phyloP scores from a whole-genome alignment of 2,113 vertebrate species.

The Barbus barbus region DNA sequence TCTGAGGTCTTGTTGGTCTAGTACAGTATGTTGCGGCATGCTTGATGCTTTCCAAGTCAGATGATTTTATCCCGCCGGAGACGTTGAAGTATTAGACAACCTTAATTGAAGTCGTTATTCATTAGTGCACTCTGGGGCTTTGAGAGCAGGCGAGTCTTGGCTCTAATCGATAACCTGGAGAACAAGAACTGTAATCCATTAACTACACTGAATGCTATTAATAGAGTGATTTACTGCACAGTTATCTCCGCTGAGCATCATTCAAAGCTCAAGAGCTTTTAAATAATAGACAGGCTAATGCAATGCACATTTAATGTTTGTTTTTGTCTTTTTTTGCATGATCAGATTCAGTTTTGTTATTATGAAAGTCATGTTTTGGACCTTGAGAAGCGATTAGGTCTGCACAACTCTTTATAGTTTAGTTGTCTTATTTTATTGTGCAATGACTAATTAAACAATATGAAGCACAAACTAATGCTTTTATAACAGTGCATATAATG shows the following conservation, averaged over 20 bases:
- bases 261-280: neutral
- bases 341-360: neutral
- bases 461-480: neutral
- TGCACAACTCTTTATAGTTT: neutral
- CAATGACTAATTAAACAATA: neutral
- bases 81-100: neutral
- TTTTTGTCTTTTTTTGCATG: neutral
- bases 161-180: slow-evolving; percentile 41
- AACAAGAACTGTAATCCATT: slow-evolving; percentile 40
- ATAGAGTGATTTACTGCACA: slow-evolving; percentile 27
- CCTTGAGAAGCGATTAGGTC: neutral
- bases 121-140: slow-evolving; percentile 31
- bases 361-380: neutral
- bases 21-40: neutral
- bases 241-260: slow-evolving; percentile 2
- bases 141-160: neutral
- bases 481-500: neutral
- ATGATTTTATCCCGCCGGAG: slow-evolving; percentile 9
- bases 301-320: neutral
- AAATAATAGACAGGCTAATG: neutral
- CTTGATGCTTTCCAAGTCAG: slow-evolving; percentile 5
- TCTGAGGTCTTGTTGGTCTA: neutral
- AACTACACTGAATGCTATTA: slow-evolving; percentile 33
- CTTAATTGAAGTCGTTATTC: slow-evolving; percentile 44
- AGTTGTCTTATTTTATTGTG: neutral